Evolutionary conservation across 1,140 invertebrate species (phyloP).

Genomic region (Harpegnathos saltator): DNA sequence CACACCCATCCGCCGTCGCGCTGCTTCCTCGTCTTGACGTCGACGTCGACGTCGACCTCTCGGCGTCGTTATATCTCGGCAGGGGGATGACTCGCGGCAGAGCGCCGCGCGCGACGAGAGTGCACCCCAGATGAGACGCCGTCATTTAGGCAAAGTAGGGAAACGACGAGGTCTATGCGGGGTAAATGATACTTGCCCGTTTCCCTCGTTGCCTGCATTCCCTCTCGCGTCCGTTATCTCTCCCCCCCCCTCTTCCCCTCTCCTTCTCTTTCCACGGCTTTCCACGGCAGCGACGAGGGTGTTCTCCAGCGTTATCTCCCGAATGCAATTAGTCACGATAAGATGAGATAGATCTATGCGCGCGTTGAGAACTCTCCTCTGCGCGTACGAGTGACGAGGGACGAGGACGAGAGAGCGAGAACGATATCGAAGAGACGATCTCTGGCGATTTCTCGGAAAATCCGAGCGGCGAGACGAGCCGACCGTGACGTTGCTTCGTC

Average conservation of each 20-base stretch:
- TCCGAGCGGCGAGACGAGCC: too few species aligned
- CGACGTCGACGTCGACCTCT: constrained; percentile 53
- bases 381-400: not conserved
- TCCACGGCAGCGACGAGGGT: not conserved
- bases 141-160: constrained; percentile 34
- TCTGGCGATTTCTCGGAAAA: not conserved
- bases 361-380: constrained; percentile 1
- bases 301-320: not conserved
- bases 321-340: constrained; percentile 29
- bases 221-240: not conserved
- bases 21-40: constrained; percentile 39
- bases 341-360: not conserved
- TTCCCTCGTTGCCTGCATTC: not conserved
- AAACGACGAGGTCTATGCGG: constrained; percentile 37
- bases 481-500: too few species aligned
- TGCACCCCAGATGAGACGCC: constrained; percentile 48
- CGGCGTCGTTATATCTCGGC: constrained; percentile 60
- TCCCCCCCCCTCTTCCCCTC: not conserved
- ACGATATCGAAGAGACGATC: not conserved
- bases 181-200: constrained; percentile 33
- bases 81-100: constrained; percentile 50
- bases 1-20: not conserved
- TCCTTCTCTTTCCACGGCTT: not conserved
- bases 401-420: not conserved
- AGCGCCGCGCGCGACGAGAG: constrained; percentile 23